Conservation (phyloP, 2,888 invertebrate genomes). For the Noctuana brunneofusca region DNA sequence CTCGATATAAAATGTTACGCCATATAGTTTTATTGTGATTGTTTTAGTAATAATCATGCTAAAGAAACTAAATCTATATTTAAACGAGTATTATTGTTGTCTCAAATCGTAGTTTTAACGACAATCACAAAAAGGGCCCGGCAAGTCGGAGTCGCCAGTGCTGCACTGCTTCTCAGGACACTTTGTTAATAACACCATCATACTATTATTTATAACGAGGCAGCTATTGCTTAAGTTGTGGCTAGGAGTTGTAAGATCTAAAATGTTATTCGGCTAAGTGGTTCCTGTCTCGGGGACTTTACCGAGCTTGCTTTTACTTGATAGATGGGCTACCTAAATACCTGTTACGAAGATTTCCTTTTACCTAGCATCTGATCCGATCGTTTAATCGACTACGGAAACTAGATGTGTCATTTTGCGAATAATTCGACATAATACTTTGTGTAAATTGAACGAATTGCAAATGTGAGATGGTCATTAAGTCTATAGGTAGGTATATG, state of each 20-base stretch:
- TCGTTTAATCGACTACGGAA: constrained; percentile 18
- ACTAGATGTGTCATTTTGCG: background rate
- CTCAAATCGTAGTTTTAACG: no score
- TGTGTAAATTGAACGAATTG: no score
- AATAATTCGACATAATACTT: no score
- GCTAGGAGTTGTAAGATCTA: constrained; percentile 7
- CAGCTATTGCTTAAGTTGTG: background rate
- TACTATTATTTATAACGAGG: constrained; percentile 23
- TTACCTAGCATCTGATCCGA: constrained; percentile 15
- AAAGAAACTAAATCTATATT: background rate
- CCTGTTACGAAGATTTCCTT: constrained; percentile 21
- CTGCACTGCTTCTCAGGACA: no score
- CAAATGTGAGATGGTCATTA: no score
- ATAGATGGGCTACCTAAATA: constrained; percentile 22
- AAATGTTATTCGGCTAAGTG: constrained; percentile 33
- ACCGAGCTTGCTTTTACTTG: constrained; percentile 27
- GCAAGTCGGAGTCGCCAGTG: no score
- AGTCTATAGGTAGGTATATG: no score
- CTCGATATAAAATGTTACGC: constrained; percentile 54
- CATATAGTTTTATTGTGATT: constrained; percentile 13
- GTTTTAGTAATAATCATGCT: background rate
- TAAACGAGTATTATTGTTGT: no score
- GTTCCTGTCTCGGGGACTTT: constrained; percentile 21
- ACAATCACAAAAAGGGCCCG: no score
- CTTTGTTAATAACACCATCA: no score